phyloP scores from a whole-genome alignment of 2,113 vertebrate genomes.

The Plectropomus leopardus region DNA sequence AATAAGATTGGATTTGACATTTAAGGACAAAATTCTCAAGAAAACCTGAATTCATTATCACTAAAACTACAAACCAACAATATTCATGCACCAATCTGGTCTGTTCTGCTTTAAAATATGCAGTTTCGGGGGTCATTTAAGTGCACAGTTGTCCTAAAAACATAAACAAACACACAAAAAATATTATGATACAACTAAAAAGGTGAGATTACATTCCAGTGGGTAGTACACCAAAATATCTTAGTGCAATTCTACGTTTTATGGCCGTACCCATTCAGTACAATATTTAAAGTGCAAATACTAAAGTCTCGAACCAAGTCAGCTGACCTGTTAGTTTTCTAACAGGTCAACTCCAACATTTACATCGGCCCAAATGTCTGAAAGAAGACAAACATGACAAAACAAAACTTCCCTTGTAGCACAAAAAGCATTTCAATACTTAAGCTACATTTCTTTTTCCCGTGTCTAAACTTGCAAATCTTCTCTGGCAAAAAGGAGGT shows the following conservation, averaged over 20 bases:
- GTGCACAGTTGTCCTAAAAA: neutral
- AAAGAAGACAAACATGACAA: neutral
- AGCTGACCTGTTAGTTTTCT: too few relatives aligned
- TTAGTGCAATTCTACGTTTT: slow-evolving; percentile 42
- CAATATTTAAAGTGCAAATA: slow-evolving; percentile 15
- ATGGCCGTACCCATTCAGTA: neutral
- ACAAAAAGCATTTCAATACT: too few relatives aligned
- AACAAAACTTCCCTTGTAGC: neutral
- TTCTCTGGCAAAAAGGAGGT: neutral
- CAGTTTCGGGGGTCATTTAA: neutral
- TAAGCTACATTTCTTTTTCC: too few relatives aligned
- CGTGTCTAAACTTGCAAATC: neutral
- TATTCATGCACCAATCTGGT: neutral
- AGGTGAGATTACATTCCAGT: neutral
- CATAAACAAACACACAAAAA: neutral
- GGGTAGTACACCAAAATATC: neutral
- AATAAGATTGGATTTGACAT: neutral
- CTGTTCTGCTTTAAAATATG: neutral
- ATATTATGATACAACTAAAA: neutral
- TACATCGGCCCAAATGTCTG: neutral
- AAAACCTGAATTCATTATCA: neutral
- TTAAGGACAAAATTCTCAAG: neutral
- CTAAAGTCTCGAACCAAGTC: neutral
- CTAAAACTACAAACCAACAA: neutral
- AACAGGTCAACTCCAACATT: neutral